phyloP scores from a whole-genome alignment of 2,113 vertebrate species.

The Scortum barcoo region DNA sequence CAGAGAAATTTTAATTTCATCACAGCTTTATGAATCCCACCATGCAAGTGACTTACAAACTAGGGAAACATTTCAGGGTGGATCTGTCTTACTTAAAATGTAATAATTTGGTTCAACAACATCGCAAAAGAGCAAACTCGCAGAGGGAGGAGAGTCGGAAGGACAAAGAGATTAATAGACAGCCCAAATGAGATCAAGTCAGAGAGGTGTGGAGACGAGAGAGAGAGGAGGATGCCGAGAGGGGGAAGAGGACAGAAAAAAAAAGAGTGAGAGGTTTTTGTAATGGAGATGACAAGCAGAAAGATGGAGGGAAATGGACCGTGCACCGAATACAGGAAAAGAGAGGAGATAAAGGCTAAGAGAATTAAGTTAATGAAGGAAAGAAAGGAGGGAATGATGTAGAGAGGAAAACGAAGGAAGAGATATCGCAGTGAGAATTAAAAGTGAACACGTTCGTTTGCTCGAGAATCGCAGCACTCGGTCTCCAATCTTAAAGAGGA shows the following conservation, averaged over 20 bases:
- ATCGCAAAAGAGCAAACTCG: background rate
- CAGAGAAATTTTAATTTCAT: slow-evolving; percentile 44
- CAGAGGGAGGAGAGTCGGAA: background rate
- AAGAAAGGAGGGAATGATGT: slow-evolving; percentile 21
- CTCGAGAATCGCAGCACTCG: background rate
- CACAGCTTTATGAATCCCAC: slow-evolving; percentile 17
- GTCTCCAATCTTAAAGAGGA: background rate
- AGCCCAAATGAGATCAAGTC: slow-evolving; percentile 33
- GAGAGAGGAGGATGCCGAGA: slow-evolving; percentile 10
- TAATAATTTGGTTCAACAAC: slow-evolving; percentile 3
- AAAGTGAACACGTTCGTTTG: slow-evolving; percentile 1
- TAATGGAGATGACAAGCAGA: slow-evolving; percentile 42
- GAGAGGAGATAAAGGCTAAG: slow-evolving; percentile 11
- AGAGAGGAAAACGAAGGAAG: slow-evolving; percentile 12
- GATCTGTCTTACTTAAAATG: background rate
- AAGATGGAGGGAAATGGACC: slow-evolving; percentile 47
- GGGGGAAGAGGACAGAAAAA: slow-evolving; percentile 10
- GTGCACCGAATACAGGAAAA: slow-evolving; percentile 21
- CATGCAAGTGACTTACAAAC: slow-evolving; percentile 16
- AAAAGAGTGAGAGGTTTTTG: slow-evolving; percentile 36
- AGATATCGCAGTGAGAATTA: background rate
- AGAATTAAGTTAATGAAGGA: slow-evolving; percentile 43
- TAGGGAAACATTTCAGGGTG: background rate
- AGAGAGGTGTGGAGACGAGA: slow-evolving; percentile 17
- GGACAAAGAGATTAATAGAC: background rate